Evolutionary conservation across 2,888 invertebrate species (phyloP), one percentile per base, ranked within the genome.

Genomic region (Alitta virens): DNA sequence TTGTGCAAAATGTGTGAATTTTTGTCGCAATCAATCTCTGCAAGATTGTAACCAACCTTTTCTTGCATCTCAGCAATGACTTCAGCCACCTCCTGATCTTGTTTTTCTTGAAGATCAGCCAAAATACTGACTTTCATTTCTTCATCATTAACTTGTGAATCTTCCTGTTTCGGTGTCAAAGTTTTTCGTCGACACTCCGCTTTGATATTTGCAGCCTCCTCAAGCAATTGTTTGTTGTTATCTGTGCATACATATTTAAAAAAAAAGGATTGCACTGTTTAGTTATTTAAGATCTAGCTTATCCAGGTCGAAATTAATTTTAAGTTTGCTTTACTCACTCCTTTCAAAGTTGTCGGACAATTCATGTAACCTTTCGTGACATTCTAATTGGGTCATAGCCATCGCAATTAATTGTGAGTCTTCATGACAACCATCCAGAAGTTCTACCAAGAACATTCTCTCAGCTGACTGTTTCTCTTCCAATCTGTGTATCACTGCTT

Each of bases 21-120:
- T n/a, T n/a, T n/a, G n/a, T n/a, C n/a, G n/a, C n/a, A n/a, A n/a
- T n/a, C n/a, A n/a, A n/a, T n/a, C n/a, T 9, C 40, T 40, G 40
- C 9, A 40, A 12, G 9, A 40, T 40, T 12, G 9, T 16, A 56
- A 14, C 46, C 23, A 43, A 54, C 60, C 60, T 53, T 40, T 2
- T 54, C 60, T 43, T 26, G 25, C 42, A 60, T 42, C 2, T 53
- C 25, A 25, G 52, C 26, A 2, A 60, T 42, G 14, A 25, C 23
- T 18, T 49, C 68, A 56, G 73, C 76, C 21, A 69, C 62, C 50
- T 67, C 64, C n/a, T 40, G 25, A 25, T 67, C 68, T 56, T 78
- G 78, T 46, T 71, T 71, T 46, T 74, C 71, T 63, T 78, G 78
- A 7, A 78, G 71, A 57, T 75, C 73, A 24, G 78, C 71, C 52